A percentile compares a stretch with the other conserved stretches of the same genome.
phyloP scores from a whole-genome alignment of 2,888 invertebrate genomes.

The Hylaea fasciaria region DNA sequence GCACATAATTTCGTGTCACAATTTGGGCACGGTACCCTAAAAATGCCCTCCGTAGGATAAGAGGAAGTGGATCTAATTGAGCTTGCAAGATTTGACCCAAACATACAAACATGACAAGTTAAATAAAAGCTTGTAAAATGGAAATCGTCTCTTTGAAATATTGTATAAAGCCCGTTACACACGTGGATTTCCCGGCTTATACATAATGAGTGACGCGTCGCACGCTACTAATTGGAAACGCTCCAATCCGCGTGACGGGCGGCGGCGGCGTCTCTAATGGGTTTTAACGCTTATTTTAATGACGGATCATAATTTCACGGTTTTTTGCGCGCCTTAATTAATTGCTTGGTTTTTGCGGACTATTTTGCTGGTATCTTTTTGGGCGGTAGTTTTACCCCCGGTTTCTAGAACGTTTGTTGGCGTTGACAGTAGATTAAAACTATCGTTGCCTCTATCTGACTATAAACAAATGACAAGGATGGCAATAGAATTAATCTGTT shows the following conservation, averaged over 20 bases:
- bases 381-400: background rate
- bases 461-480: no score
- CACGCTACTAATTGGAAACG: constrained; percentile 29
- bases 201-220: constrained; percentile 9
- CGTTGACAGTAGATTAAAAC: no score
- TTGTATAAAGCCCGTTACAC: background rate
- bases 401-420: no score
- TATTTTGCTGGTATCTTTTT: background rate
- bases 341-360: background rate
- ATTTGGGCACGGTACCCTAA: no score
- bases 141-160: background rate
- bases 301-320: constrained; percentile 22
- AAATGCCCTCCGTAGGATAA: no score
- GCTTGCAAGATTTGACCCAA: no score
- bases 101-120: no score
- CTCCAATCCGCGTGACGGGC: constrained; percentile 18
- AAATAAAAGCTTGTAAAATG: background rate
- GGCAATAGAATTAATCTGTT: no score
- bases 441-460: no score
- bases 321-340: constrained; percentile 25
- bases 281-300: constrained; percentile 30
- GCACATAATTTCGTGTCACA: no score
- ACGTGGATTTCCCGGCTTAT: constrained; percentile 11
- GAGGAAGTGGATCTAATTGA: no score
- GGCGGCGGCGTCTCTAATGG: constrained; percentile 7